A percentile compares a stretch with the other conserved stretches of the same genome.
Conservation (phyloP, 2,888 invertebrate species). For the Cylloceria caligata region DNA sequence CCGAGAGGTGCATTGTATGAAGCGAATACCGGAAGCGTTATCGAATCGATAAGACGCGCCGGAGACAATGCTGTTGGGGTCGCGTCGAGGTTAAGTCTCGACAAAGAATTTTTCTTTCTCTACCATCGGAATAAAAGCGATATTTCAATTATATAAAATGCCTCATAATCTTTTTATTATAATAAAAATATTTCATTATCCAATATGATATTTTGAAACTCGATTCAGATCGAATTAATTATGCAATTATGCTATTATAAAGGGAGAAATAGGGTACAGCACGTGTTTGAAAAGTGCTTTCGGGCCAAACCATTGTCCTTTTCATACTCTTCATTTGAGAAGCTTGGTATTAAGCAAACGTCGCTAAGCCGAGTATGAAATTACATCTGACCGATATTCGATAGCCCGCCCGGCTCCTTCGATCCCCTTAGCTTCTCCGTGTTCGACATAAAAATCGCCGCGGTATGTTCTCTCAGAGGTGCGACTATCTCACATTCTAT, state of each 20-base stretch:
- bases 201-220: too few relatives aligned
- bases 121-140: background rate
- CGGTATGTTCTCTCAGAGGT: conserved; percentile 7
- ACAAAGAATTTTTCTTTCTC: background rate
- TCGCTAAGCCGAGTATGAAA: conserved; percentile 40
- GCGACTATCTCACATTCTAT: conserved; percentile 19
- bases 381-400: conserved; percentile 54
- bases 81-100: conserved; percentile 19
- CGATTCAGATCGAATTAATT: too few relatives aligned
- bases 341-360: conserved; percentile 24
- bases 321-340: conserved; percentile 31
- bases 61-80: conserved; percentile 13
- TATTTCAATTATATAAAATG: background rate
- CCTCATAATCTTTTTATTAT: too few relatives aligned
- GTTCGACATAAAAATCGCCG: conserved; percentile 2
- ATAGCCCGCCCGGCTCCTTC: conserved; percentile 41
- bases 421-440: conserved; percentile 66
- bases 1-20: background rate
- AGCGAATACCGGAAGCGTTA: conserved; percentile 49
- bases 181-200: too few relatives aligned
- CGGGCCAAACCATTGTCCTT: conserved; percentile 51
- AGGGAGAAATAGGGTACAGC: background rate
- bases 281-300: conserved; percentile 38
- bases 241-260: conserved; percentile 7
- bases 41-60: conserved; percentile 55